Conservation (phyloP, 1,140 invertebrate species). For the Pentalonia nigronervosa region DNA sequence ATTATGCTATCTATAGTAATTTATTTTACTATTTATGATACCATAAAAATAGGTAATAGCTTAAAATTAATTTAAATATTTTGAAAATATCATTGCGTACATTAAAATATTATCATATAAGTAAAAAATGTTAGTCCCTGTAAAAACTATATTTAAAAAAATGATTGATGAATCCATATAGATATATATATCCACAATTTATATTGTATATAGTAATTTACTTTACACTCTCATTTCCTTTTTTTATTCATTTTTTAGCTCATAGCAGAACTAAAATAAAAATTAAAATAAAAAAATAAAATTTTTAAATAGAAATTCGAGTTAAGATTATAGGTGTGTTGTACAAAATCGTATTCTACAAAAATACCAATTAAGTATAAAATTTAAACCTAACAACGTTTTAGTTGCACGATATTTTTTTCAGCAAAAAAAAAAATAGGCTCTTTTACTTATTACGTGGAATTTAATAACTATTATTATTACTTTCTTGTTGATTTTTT, state of each 20-base stretch:
- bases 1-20: background rate
- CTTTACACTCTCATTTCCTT: background rate
- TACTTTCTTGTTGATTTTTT: background rate
- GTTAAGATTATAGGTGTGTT: background rate
- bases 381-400: background rate
- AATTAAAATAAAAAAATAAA: too few species aligned
- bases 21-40: background rate
- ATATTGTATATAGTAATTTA: too few species aligned
- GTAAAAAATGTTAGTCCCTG: background rate
- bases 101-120: too few species aligned
- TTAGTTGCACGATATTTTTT: background rate
- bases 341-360: background rate
- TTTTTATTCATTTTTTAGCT: background rate
- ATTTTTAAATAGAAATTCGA: too few species aligned
- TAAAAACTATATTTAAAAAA: background rate
- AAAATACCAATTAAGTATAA: background rate
- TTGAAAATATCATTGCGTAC: background rate
- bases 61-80: background rate
- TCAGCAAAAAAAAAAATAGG: fast-evolving
- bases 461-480: background rate
- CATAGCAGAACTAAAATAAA: background rate
- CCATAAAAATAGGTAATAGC: background rate
- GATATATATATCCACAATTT: too few species aligned
- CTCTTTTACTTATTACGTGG: background rate
- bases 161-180: background rate